Conservation (phyloP, 2,888 invertebrate species). For the Rapana venosa region DNA sequence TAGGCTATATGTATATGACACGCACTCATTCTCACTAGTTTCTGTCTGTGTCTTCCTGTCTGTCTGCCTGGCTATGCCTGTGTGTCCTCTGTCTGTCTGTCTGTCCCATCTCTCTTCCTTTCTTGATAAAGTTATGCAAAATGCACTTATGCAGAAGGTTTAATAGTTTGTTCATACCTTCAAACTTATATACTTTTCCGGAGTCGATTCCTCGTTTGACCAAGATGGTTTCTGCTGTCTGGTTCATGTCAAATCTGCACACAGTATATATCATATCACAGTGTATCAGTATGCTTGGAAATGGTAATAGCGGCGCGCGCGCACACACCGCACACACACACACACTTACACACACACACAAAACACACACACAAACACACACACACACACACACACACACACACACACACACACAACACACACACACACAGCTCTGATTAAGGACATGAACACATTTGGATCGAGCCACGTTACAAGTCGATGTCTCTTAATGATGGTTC, state of each 20-base stretch:
- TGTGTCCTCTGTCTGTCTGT: background rate
- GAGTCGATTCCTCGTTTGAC: conserved; percentile 88
- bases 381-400: conserved; percentile 19
- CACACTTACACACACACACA: background rate
- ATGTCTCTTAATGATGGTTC: too few species aligned
- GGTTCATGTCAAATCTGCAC: conserved; percentile 91
- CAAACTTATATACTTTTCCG: conserved; percentile 85
- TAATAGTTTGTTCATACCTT: conserved; percentile 75
- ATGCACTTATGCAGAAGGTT: too few species aligned
- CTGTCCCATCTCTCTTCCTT: too few species aligned
- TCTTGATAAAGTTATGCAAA: too few species aligned
- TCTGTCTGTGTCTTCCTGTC: background rate
- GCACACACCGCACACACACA: background rate
- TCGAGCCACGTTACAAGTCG: too few species aligned
- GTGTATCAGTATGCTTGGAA: background rate
- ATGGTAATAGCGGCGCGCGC: background rate
- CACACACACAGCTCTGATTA: too few species aligned
- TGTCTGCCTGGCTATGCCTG: background rate
- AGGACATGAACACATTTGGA: too few species aligned
- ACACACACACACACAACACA: conserved; percentile 10
- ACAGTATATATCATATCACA: background rate
- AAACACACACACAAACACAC: conserved; percentile 21
- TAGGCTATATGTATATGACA: too few species aligned
- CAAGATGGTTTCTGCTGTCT: conserved; percentile 87
- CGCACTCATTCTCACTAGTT: too few species aligned